Evolutionary conservation across 2,113 vertebrate genomes (phyloP), one percentile per base, ranked within the genome.

Genomic region (Ardeotis arabs): DNA sequence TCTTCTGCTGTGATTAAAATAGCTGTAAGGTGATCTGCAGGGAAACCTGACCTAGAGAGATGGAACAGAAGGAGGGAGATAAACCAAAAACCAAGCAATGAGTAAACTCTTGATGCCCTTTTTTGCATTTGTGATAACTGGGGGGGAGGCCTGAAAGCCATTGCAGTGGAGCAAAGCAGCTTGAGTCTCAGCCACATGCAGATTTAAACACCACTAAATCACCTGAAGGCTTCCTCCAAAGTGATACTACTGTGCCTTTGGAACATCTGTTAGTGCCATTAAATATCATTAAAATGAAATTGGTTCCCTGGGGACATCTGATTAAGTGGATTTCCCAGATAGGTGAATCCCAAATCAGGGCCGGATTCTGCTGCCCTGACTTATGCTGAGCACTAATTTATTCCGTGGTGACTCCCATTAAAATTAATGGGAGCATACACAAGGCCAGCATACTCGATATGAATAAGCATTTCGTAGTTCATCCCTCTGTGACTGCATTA

Each of bases 181-280:
- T 64, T 45, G 63, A 90, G 80, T 4, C 25, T 52, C 47, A 72
- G 86, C 68, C 45, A 50, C 39, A 18, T 8, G 63, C 41, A 89
- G 47, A 15, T 62, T 84, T 87, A 63, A 82, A 39, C 50, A 56
- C 14, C 52, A 35, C 47, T 87, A 64, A 94, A 94, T 92, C 92
- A 69, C 89, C 84, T 27, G 28, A 69, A 90, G 79, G 35, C 86
- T 86, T 88, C 63, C 81, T 24, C 6, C 73, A 60, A 29, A 59
- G 59, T 10, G 87, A 49, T 72, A 45, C 22, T 75, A 69, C 96
- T 70, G 9, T 72, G 73, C 86, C 86, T 76, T 86, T 73, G 76
- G 62, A 93, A 72, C 96, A 95, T 76, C 96, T 96, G 96, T 41
- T 79, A 82, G 77, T 79, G 76, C 86, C 79, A 89, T 96, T 92